Evolutionary conservation across 1,140 invertebrate species (phyloP), one percentile per base, ranked within the genome.

Genomic region (Hyles euphorbiae): DNA sequence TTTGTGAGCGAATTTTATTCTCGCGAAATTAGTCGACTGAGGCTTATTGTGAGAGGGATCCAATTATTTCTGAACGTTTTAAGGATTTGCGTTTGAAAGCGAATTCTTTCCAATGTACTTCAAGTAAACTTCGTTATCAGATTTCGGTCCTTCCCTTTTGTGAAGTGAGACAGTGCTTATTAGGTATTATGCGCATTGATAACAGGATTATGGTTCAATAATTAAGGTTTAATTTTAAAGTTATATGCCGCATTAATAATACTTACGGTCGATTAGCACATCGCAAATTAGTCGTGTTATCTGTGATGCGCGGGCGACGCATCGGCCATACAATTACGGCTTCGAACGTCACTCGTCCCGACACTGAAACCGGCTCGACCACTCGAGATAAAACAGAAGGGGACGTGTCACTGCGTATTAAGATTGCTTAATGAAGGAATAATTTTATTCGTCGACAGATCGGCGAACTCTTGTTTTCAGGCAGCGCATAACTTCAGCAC

Each of bases 1-100:
- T 78, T 81, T 82, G 77, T 84, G 69, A 77, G 76, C 71, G 74
- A 80, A 78, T 83, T 81, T 81, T 69, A 69, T 75, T 80, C 75
- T 68, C 65, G 61, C 52, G 47, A 73, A 83, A 82, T 79, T 81
- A 76, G 73, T 70, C 65, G 56, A 55, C 54, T 54, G 64, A 57
- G 60, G 64, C 68, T 76, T 80, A 73, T 74, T 80, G 65, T 76
- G 62, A 76, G 56, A 52, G 67, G 54, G 74, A 74, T 79, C 67
- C 62, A 74, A 76, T 75, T 72, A 67, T 59, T 63, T 68, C 57
- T 64, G 61, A 61, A 48, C 60, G 46, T 54, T 68, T 66, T 66
- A 63, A 60, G 49, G 56, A 58, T 66, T 66, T 56, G 8, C 47
- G 54, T 58, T 55, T 47, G 51, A 36, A 59, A 45, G 54, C 57